These are phyloP conservation scores for Fabriciana adippe DNA, from an alignment of 2,888 invertebrate species.

Conservation along the genomic window DNA sequence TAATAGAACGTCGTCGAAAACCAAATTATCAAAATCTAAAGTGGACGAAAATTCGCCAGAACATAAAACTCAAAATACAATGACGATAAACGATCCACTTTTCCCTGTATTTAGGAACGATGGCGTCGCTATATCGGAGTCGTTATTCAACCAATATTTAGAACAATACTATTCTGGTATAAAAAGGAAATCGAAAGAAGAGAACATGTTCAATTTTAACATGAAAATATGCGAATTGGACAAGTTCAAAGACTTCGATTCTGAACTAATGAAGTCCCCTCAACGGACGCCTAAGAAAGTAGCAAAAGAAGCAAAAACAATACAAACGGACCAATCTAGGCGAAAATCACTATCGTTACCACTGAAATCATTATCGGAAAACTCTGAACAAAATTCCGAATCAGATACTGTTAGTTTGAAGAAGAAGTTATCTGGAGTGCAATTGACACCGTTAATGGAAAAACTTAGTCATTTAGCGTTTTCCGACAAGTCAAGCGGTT, in stretches of 20 bases:
- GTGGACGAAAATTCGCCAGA: constrained; percentile 59
- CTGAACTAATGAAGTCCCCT: constrained; percentile 68
- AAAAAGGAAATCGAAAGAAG: constrained; percentile 71
- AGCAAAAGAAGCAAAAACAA: constrained; percentile 59
- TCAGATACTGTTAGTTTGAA: constrained; percentile 67
- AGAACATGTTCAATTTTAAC: constrained; percentile 71
- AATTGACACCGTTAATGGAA: constrained; percentile 91
- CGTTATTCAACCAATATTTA: constrained; percentile 86
- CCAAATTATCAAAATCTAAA: constrained; percentile 66
- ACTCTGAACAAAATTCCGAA: constrained; percentile 63
- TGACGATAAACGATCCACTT: constrained; percentile 90
- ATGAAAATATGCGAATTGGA: constrained; percentile 66
- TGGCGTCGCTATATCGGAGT: constrained; percentile 88
- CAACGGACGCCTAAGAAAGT: constrained; percentile 72
- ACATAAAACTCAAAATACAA: constrained; percentile 76
- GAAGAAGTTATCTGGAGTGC: constrained; percentile 85
- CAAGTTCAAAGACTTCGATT: constrained; percentile 77
- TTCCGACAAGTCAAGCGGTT: constrained; percentile 86
- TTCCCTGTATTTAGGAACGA: constrained; percentile 89
- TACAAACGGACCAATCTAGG: constrained; percentile 66
- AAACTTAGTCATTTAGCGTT: constrained; percentile 88
- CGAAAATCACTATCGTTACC: constrained; percentile 86
- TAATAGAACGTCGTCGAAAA: constrained; percentile 81
- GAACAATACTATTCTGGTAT: constrained; percentile 84
- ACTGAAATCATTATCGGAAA: constrained; percentile 84